These are phyloP conservation scores for Vombatus ursinus DNA, from an alignment of 2,113 vertebrate genomes.

Conservation along the genomic window DNA sequence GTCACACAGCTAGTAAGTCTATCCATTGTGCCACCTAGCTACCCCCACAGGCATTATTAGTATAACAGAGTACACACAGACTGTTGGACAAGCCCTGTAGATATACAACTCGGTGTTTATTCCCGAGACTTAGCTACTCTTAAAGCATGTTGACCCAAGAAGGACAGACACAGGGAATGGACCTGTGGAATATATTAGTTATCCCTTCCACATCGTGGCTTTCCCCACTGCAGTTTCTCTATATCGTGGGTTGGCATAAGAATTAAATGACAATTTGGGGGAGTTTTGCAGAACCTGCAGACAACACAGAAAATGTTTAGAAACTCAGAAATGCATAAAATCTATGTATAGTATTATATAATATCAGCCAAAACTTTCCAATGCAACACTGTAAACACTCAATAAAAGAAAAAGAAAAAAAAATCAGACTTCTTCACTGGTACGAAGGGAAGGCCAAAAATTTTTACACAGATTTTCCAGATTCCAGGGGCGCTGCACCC, in stretches of 20 bases:
- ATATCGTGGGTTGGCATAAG: neutral
- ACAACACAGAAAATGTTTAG: neutral
- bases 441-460: neutral
- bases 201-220: neutral
- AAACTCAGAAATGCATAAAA: no score
- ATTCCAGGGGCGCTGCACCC: neutral
- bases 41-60: constrained; percentile 62
- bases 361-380: neutral
- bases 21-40: no score
- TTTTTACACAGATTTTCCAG: neutral
- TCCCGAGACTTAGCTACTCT: constrained; percentile 63
- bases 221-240: neutral
- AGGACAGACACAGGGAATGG: neutral
- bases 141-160: constrained; percentile 40
- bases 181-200: neutral
- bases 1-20: no score
- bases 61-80: constrained; percentile 57
- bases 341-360: no score
- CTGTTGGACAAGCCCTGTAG: constrained; percentile 36
- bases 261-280: neutral
- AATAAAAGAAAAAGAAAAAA: neutral
- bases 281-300: neutral
- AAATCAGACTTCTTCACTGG: neutral
- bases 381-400: neutral
- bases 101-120: constrained; percentile 73